Conservation (phyloP, 2,113 vertebrate species). For the Rallus limicola region DNA sequence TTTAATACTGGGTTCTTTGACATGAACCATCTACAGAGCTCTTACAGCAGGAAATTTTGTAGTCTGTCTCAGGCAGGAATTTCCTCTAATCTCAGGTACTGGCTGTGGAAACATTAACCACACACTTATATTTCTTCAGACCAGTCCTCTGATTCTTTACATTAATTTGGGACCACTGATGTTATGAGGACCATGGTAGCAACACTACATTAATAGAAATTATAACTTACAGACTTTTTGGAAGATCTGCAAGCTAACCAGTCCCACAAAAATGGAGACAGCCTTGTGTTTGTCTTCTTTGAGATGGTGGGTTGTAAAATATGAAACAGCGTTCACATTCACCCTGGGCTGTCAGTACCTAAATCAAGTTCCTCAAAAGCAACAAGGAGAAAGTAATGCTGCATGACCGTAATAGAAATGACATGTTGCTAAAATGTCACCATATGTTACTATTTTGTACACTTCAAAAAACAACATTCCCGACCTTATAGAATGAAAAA, state of each 20-base stretch:
- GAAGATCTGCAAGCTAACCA: background rate
- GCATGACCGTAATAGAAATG: background rate
- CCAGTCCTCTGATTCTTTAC: background rate
- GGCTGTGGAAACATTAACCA: background rate
- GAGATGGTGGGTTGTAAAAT: background rate
- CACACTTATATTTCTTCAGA: background rate
- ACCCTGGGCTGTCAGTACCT: background rate
- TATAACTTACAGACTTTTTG: background rate
- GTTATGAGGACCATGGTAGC: background rate
- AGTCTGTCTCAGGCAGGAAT: background rate
- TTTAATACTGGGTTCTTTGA: background rate
- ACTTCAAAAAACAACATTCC: background rate
- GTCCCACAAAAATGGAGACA: background rate
- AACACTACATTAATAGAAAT: background rate
- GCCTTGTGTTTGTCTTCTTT: background rate
- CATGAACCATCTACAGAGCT: background rate
- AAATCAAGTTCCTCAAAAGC: background rate
- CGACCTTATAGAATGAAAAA: background rate
- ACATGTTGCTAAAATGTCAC: background rate
- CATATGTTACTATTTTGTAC: background rate
- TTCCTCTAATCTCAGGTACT: background rate
- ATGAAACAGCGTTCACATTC: background rate
- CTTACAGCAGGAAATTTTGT: background rate
- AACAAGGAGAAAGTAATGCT: background rate
- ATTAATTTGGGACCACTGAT: conserved; percentile 10